These are phyloP conservation scores for Myoxocephalus aenaeus DNA, from an alignment of 2,797 vertebrate species.

Conservation along the genomic window DNA sequence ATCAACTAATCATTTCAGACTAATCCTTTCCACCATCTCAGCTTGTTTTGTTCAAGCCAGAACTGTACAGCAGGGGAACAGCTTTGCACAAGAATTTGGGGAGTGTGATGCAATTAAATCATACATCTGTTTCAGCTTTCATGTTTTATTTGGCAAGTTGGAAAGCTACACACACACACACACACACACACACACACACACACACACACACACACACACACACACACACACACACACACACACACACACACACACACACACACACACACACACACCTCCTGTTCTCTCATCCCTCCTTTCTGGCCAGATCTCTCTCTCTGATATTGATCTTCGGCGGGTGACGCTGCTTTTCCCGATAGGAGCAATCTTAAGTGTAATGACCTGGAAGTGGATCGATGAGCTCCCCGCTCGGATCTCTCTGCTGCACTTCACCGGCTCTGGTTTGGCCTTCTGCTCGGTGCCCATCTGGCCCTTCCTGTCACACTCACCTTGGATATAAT, in stretches of 20 bases:
- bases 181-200: slow-evolving; percentile 4
- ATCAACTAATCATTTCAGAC: no score
- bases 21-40: neutral
- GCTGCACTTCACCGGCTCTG: slow-evolving; percentile 42
- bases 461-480: slow-evolving; percentile 45
- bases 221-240: neutral
- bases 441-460: slow-evolving; percentile 33
- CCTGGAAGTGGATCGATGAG: slow-evolving; percentile 76
- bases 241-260: neutral
- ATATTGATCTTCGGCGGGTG: slow-evolving; percentile 77
- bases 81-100: slow-evolving; percentile 31
- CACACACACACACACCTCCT: slow-evolving; percentile 13
- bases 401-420: slow-evolving; percentile 63
- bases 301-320: slow-evolving; percentile 68
- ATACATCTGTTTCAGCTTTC: slow-evolving; percentile 42
- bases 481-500: slow-evolving; percentile 46
- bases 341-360: slow-evolving; percentile 70
- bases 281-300: slow-evolving; percentile 48
- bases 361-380: slow-evolving; percentile 80
- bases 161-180: neutral
- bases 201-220: slow-evolving; percentile 4
- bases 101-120: slow-evolving; percentile 30
- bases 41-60: neutral
- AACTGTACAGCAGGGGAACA: neutral
- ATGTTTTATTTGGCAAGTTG: slow-evolving; percentile 17